Conservation (phyloP, 2,113 vertebrate genomes). For the Geothlypis trichas region DNA sequence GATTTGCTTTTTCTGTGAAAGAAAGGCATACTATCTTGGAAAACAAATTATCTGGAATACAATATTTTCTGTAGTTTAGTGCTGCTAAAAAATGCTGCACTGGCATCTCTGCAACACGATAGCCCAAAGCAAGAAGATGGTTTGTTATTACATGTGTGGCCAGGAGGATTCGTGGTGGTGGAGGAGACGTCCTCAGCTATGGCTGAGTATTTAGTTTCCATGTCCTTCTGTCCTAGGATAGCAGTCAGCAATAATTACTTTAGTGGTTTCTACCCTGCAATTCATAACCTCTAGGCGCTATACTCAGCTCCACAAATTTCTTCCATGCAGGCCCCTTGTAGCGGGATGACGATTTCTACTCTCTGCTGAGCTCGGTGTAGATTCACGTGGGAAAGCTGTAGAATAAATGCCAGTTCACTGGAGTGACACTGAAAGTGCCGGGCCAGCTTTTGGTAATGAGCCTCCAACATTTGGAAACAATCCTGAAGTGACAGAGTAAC, state of each 20-base stretch:
- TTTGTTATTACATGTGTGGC: constrained; percentile 44
- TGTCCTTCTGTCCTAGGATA: constrained; percentile 35
- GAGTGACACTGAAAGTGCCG: background rate
- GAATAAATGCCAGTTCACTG: background rate
- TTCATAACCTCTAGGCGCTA: constrained; percentile 15
- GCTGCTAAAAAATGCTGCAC: constrained; percentile 26
- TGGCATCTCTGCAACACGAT: constrained; percentile 48
- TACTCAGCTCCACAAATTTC: constrained; percentile 10
- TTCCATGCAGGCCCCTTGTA: constrained; percentile 10
- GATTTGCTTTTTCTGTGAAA: background rate
- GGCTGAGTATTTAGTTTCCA: constrained; percentile 51
- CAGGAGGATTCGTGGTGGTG: background rate
- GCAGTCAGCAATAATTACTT: constrained; percentile 51
- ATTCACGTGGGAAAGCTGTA: constrained; percentile 21
- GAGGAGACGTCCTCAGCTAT: background rate
- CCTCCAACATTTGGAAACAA: background rate
- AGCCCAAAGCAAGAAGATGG: background rate
- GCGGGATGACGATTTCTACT: background rate
- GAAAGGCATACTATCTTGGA: background rate
- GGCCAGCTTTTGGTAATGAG: background rate
- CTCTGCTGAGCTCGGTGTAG: background rate
- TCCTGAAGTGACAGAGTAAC: background rate
- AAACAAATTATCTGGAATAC: background rate
- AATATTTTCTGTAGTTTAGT: background rate
- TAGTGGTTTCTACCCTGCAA: constrained; percentile 51